A percentile compares a stretch with the other conserved stretches of the same genome.
Evolutionary conservation across 2,797 vertebrate species (phyloP).

Genomic region (Danio choprae): DNA sequence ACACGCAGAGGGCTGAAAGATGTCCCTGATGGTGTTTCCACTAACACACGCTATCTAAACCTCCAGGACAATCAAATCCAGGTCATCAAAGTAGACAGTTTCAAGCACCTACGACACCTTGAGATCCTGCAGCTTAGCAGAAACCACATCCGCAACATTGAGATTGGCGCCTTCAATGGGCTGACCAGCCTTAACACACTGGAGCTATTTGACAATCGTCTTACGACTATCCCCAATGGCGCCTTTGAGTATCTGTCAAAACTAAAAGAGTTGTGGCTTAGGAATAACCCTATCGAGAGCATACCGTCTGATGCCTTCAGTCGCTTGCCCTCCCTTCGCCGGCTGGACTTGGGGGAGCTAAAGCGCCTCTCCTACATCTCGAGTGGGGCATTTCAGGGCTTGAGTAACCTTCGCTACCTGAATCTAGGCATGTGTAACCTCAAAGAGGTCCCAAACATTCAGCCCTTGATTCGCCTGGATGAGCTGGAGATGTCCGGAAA

Average conservation of each 20-base stretch:
- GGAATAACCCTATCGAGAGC: constrained; percentile 99
- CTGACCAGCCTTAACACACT: constrained; percentile 97
- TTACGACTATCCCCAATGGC: constrained; percentile 98
- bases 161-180: constrained; percentile 99
- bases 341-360: constrained; percentile 94
- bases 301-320: constrained; percentile 99
- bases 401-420: constrained; percentile 97
- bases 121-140: constrained; percentile 98
- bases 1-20: constrained; percentile 94
- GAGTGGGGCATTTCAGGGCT: constrained; percentile 97
- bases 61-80: constrained; percentile 99
- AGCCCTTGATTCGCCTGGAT: constrained; percentile 92
- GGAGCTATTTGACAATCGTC: constrained; percentile 99
- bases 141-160: constrained; percentile 97
- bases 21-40: constrained; percentile 97
- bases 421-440: constrained; percentile 99
- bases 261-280: constrained; percentile 96
- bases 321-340: constrained; percentile 93
- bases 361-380: constrained; percentile 99
- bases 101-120: constrained; percentile 96
- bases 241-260: constrained; percentile 99
- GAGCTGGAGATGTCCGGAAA: constrained; percentile 99
- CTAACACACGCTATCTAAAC: constrained; percentile 96
- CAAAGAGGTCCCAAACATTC: constrained; percentile 97
- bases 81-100: constrained; percentile 98